Percentiles rank a stretch among this genome's conserved stretches.
These are phyloP conservation scores for Osmerus eperlanus DNA, from an alignment of 2,113 vertebrate genomes.

Conservation along the genomic window DNA sequence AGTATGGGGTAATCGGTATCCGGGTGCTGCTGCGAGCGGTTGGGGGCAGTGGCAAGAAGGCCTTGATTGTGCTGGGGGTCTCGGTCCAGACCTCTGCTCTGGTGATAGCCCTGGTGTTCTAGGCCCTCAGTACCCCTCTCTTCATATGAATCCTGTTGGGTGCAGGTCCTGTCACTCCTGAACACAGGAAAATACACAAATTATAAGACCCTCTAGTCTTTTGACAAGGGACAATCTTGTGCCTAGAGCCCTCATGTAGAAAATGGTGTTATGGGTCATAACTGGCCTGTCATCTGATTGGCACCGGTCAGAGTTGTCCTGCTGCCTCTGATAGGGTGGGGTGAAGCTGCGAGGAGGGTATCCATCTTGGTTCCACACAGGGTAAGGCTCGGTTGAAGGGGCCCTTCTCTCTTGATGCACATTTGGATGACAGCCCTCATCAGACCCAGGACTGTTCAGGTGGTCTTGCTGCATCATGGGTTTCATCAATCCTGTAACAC, in stretches of 20 bases:
- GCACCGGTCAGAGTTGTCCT: constrained; percentile 71
- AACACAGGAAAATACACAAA: constrained; percentile 22
- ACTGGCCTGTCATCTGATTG: constrained; percentile 79
- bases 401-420: constrained; percentile 82
- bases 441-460: constrained; percentile 80
- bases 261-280: neutral
- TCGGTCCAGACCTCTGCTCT: constrained; percentile 71
- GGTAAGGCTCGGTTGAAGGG: constrained; percentile 76
- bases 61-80: constrained; percentile 68
- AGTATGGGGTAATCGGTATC: constrained; percentile 75
- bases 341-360: constrained; percentile 85
- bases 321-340: constrained; percentile 82
- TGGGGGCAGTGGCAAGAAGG: constrained; percentile 65
- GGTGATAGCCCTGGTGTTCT: constrained; percentile 65
- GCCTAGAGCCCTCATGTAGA: neutral
- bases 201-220: no score
- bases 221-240: no score
- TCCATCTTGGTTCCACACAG: constrained; percentile 87
- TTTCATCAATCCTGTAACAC: constrained; percentile 81
- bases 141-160: constrained; percentile 82
- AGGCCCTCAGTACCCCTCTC: constrained; percentile 79
- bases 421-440: constrained; percentile 81
- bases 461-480: constrained; percentile 85
- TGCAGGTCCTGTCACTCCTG: constrained; percentile 80
- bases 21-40: constrained; percentile 63